Evolutionary conservation across 2,888 invertebrate species (phyloP).

Genomic region (Archips xylosteana): DNA sequence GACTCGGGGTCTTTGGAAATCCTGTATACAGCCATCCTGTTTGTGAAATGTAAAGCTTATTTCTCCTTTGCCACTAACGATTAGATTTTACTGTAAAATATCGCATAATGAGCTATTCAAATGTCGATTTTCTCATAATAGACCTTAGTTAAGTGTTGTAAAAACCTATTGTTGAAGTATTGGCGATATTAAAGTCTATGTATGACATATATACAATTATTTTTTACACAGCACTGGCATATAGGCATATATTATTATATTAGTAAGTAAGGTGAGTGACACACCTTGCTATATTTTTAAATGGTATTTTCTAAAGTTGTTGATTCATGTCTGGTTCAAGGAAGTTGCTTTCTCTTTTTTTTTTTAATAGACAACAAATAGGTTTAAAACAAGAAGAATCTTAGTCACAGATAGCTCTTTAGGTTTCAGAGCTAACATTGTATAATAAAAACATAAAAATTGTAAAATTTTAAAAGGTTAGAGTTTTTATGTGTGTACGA

Average conservation of each 20-base stretch:
- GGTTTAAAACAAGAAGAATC: constrained; percentile 63
- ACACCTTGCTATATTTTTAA: constrained; percentile 69
- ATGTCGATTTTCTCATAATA: constrained; percentile 58
- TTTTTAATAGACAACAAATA: constrained; percentile 60
- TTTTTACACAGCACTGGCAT: constrained; percentile 62
- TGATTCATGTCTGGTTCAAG: constrained; percentile 65
- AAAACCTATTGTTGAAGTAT: constrained; percentile 63
- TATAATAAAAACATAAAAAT: constrained; percentile 81
- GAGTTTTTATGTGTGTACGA: constrained; percentile 68
- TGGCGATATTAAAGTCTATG: constrained; percentile 57
- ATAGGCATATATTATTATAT: constrained; percentile 58
- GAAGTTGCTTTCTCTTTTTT: constrained; percentile 69
- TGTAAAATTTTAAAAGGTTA: constrained; percentile 75
- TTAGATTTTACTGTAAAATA: constrained; percentile 59
- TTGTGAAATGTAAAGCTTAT: constrained; percentile 57
- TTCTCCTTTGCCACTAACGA: constrained; percentile 57
- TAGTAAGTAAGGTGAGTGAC: constrained; percentile 60
- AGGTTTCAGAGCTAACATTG: constrained; percentile 74
- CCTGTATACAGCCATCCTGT: constrained; percentile 57
- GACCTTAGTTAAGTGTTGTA: constrained; percentile 65
- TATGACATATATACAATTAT: constrained; percentile 61
- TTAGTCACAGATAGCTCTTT: constrained; percentile 78
- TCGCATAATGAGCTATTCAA: constrained; percentile 61
- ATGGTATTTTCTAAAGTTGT: constrained; percentile 75
- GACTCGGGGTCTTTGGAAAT: constrained; percentile 75